Evolutionary conservation across 2,113 vertebrate genomes (phyloP), one percentile per base, ranked within the genome.

Genomic region (Syngnathoides biaculeatus): DNA sequence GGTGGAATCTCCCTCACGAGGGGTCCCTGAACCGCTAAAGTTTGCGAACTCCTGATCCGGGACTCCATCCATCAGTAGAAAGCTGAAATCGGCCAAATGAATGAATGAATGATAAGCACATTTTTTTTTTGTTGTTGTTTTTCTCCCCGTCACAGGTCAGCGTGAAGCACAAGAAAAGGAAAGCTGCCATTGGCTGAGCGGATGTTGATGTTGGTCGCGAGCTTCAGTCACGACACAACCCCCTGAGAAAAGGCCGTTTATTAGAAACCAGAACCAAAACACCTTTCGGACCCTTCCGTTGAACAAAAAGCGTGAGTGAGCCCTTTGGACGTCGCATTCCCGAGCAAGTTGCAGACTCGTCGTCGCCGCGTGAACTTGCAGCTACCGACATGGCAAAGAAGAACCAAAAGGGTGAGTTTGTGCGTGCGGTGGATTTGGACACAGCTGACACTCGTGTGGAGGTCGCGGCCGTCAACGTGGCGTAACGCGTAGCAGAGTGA

Each of bases 341-440:
- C 24, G 55, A 67, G 43, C 60, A 78, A 67, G 35, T 43, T 26
- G 22, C 48, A 10, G 24, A 17, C 52, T 9, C 7, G 64, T 42
- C 19, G 1, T 70, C 73, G 50, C 43, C 65, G 72, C 53, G 64
- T 66, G 77, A 59, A 69, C 26, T 62, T 71, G 38, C 65, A 27
- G 53, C 22, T 27, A 48, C 66, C 65, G 80, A 65, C 65, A 93
- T 92, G 92, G 90, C 92, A 9, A 92, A 91, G 84, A 93, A 88
- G 73, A 92, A 88, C 74, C 87, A 81, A 24, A 92, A 82, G 69
- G 92, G 92, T 92, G 75, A 48, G 89, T 78, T 26, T 38, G 59
- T 27, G 42, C 38, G 30, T 38, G 59, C 27, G 42, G 39, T 22
- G 38, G 20, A 38, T 48, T 27, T 13, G 1, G 27, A 3, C 30